Evolutionary conservation across 2,113 vertebrate species (phyloP).

Genomic region (Megaceryle maxima): DNA sequence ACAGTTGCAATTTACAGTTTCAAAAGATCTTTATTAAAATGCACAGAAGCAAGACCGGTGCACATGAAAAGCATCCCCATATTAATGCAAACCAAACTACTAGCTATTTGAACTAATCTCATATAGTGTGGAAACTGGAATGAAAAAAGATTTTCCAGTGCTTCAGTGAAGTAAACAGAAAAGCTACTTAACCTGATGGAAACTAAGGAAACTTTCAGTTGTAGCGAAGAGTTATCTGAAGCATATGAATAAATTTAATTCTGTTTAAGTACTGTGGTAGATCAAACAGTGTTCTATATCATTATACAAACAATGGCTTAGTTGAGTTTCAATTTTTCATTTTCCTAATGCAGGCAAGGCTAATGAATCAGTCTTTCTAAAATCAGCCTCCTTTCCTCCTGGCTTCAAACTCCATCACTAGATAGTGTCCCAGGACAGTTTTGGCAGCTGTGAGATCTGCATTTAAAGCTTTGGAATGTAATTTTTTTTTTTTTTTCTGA

Average conservation of each 20-base stretch:
- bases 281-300: background rate
- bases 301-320: background rate
- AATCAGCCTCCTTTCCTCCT: background rate
- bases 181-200: background rate
- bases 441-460: background rate
- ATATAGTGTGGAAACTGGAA: background rate
- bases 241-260: background rate
- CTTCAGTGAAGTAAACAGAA: background rate
- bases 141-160: background rate
- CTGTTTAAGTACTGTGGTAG: background rate
- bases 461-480: background rate
- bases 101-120: background rate
- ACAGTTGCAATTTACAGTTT: background rate
- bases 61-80: background rate
- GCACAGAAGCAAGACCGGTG: background rate
- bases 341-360: background rate
- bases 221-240: background rate
- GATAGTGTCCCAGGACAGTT: background rate
- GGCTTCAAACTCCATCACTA: background rate
- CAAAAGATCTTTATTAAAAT: background rate
- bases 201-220: background rate
- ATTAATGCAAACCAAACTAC: background rate
- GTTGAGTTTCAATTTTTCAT: background rate
- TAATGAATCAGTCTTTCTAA: background rate
- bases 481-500: background rate